Base-by-base conservation (phyloP, 1,140 invertebrate species). In the Hycleus phaleratus region DNA sequence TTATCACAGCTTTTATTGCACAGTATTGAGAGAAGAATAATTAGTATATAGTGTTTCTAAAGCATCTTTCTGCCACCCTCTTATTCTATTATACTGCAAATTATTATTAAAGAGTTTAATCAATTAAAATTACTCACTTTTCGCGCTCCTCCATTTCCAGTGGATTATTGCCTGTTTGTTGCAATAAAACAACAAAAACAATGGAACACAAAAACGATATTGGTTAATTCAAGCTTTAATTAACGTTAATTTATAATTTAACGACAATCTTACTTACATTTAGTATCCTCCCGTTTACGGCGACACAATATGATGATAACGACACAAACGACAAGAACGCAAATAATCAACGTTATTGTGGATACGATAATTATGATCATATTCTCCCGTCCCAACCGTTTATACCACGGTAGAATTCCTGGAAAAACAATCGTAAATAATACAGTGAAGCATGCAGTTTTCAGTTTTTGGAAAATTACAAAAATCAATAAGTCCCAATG, bases 251-350 rank as follows among this genome's bases (percentile, higher is more conserved):
- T 32, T 32, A 7, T 32, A 5, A 32, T 32, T 32, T 32, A 51
- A 18, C 3, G 38, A 51, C 12, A 54, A 46, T 12, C 6, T 18
- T 39, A 26, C 89, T 91, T 78, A 93, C 90, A 92, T 85, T 93
- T 92, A 68, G 87, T 86, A 64, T 85, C 84, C 51, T 84, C 84
- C 61, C 87, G 78, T 74, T 88, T 88, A 53, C 86, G 79, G 57
- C 86, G 78, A 72, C 89, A 92, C 58, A 91, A 81, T 67, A 90
- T 81, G 67, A 89, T 87, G 67, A 93, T 88, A 62, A 89, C 83
- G 68, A 90, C 83, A 74, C 88, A 90, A 56, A 92, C 84, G 54
- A 93, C 82, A 46, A 92, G 81, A 46, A 91, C 82, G 58, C 89
- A 80, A 46, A 93, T 73, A 46, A 93, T 79, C 39, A 90, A 77